Base-by-base conservation (phyloP, 2,797 vertebrate genomes). In the Coilia nasus region DNA sequence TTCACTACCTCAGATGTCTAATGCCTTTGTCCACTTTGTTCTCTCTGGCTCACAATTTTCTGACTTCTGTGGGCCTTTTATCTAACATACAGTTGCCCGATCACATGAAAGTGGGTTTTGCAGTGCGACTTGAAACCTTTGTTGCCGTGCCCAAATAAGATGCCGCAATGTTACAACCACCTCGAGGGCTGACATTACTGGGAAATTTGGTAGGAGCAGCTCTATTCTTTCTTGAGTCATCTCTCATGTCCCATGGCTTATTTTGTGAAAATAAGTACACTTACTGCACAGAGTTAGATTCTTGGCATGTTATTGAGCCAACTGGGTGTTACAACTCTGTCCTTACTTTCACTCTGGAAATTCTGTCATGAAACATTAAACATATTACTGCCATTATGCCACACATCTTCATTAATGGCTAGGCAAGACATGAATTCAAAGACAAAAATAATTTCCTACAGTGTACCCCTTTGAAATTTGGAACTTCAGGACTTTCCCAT, bases 1-100 rank as follows among this genome's bases (percentile, higher is more conserved):
- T 93, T 93, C 91, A 92, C 87, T 93, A 94, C 94, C 94, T 95
- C 90, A 96, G 96, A 96, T 96, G 94, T 95, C 91, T 92, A 91
- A 91, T 92, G 90, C 89, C 89, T 91, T 89, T 90, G 89, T 93
- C 90, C 91, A 94, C 96, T 96, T 96, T 96, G 95, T 96, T 96
- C 91, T 93, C 92, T 81, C 86, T 75, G 91, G 90, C 91, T 91
- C 71, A 57, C 92, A 90, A 94, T 95, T 91, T 94, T 92, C 87
- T 92, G 92, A 90, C 90, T 91, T 93, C 88, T 91, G 83, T 90
- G 84, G 81, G 87, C 92, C 96, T 96, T 96, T 96, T 95, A 96
- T 96, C 95, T 95, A 95, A 94, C 94, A 93, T 94, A 92, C 92
- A 94, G 91, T 94, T 91, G 85, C 46, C 86, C 84, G 86, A 94